Percentiles rank a stretch among this genome's conserved stretches.
Evolutionary conservation across 2,888 invertebrate genomes (phyloP).

Genomic region (Amphimallon solstitiale): DNA sequence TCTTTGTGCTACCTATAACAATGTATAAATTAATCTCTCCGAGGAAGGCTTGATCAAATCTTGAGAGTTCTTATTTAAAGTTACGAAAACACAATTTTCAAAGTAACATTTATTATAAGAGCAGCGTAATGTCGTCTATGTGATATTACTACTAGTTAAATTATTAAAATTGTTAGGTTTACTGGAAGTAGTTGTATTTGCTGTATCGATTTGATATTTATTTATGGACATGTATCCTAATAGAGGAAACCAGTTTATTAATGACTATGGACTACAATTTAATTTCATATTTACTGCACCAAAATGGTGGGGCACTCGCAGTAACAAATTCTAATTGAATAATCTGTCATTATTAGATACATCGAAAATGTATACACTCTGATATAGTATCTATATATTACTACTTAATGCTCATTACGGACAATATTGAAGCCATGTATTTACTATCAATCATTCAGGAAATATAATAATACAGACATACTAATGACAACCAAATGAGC

Average conservation of each 20-base stretch:
- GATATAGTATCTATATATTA: conserved; percentile 17
- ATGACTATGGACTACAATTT: background rate
- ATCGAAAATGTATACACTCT: conserved; percentile 19
- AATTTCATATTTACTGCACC: conserved; percentile 1
- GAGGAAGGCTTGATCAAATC: too few relatives aligned
- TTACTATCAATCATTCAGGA: conserved; percentile 10
- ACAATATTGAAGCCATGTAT: conserved; percentile 12
- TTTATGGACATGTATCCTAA: background rate
- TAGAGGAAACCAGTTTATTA: background rate
- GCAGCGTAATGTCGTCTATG: too few relatives aligned
- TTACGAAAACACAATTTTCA: too few relatives aligned
- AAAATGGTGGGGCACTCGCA: background rate
- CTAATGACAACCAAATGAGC: conserved; percentile 17
- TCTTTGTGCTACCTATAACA: too few relatives aligned
- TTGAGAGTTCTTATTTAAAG: too few relatives aligned
- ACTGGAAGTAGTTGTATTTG: too few relatives aligned
- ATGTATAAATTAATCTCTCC: too few relatives aligned
- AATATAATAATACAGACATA: background rate
- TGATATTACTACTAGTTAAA: too few relatives aligned
- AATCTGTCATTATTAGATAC: conserved; percentile 9
- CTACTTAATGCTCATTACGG: conserved; percentile 24
- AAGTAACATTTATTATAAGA: too few relatives aligned
- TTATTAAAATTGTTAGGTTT: too few relatives aligned
- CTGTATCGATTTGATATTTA: too few relatives aligned
- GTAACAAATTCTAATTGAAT: conserved; percentile 16